These are phyloP conservation scores for Orycteropus afer DNA, from an alignment of 2,113 vertebrate genomes.

Conservation along the genomic window DNA sequence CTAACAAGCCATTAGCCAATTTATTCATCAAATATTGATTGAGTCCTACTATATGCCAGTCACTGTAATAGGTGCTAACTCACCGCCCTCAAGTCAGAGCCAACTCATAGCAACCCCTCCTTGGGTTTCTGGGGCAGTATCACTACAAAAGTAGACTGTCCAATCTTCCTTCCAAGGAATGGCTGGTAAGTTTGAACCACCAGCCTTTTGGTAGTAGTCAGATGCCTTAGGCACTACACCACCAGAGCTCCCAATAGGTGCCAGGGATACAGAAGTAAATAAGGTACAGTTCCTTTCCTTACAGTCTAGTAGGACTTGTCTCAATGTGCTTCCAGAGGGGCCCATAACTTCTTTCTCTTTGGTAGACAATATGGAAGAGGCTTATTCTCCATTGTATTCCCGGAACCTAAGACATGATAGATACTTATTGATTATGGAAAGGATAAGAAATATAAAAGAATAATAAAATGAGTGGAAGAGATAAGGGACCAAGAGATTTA, in stretches of 20 bases:
- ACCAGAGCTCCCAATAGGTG: too few relatives aligned
- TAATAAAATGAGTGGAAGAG: background rate
- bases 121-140: too few relatives aligned
- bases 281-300: background rate
- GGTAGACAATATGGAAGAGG: background rate
- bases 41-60: background rate
- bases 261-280: background rate
- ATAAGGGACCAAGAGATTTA: constrained; percentile 7
- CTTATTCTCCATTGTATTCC: background rate
- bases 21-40: constrained; percentile 37
- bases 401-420: background rate
- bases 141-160: too few relatives aligned
- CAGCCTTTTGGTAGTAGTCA: too few relatives aligned
- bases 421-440: constrained; percentile 28
- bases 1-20: background rate
- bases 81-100: too few relatives aligned
- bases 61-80: background rate
- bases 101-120: too few relatives aligned
- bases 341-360: background rate
- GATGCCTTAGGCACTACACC: too few relatives aligned
- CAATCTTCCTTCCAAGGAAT: too few relatives aligned
- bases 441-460: background rate
- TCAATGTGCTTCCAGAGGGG: background rate
- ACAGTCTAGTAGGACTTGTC: background rate
- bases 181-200: too few relatives aligned